Evolutionary conservation across 2,797 vertebrate genomes (phyloP).

Genomic region (Acanthiza pusilla): DNA sequence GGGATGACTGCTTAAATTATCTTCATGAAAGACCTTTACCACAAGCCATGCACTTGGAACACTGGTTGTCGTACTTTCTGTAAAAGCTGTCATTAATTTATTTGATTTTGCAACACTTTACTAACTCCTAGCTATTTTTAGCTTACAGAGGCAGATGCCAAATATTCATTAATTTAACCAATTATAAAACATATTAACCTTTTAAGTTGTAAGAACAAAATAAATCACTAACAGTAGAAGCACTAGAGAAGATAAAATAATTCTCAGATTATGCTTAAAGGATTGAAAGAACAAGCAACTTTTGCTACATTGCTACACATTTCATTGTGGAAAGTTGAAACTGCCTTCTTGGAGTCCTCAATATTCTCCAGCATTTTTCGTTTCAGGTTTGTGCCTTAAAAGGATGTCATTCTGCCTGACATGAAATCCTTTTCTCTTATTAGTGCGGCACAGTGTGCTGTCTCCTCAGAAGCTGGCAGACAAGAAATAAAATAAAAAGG

Average conservation of each 20-base stretch:
- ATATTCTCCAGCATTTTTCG: not conserved
- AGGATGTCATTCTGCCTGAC: not conserved
- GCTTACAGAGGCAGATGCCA: not conserved
- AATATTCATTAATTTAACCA: not conserved
- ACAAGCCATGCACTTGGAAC: not conserved
- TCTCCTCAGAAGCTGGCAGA: not conserved
- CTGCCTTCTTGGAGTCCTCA: not conserved
- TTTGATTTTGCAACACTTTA: not conserved
- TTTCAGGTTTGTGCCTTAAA: not conserved
- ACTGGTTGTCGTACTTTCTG: not conserved
- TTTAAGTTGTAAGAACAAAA: not conserved
- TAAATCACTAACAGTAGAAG: not conserved
- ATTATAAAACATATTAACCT: not conserved
- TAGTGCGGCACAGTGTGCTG: not conserved
- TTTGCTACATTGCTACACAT: not conserved
- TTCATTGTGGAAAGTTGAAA: not conserved
- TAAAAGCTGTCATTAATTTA: not conserved
- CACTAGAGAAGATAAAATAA: not conserved
- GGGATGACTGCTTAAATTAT: not conserved
- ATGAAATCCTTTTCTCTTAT: not conserved
- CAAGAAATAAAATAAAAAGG: not conserved
- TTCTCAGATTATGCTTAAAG: not conserved
- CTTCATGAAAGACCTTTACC: not conserved
- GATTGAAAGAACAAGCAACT: not conserved
- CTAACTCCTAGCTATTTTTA: not conserved